A percentile compares a stretch with the other conserved stretches of the same genome.
phyloP scores from a whole-genome alignment of 2,888 invertebrate species.

The Gasteruption jaculator region DNA sequence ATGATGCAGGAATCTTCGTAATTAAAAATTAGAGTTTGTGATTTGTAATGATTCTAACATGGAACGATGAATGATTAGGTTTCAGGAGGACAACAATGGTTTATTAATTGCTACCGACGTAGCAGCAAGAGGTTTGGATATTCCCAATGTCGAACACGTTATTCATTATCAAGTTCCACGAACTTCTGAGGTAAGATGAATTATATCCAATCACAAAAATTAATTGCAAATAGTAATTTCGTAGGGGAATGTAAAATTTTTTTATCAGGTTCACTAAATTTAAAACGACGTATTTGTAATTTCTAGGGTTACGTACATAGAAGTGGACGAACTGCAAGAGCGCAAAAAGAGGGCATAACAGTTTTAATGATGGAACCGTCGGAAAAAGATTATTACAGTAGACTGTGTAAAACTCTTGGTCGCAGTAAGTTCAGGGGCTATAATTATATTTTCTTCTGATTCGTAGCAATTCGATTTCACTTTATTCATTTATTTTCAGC shows the following conservation, averaged over 20 bases:
- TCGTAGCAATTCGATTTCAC: too few relatives aligned
- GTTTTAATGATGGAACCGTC: conserved; percentile 86
- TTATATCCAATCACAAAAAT: background rate
- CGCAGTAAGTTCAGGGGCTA: conserved; percentile 76
- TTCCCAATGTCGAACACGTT: conserved; percentile 89
- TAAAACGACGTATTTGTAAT: conserved; percentile 9
- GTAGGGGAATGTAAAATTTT: background rate
- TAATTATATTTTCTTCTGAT: conserved; percentile 7
- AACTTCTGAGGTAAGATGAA: conserved; percentile 80
- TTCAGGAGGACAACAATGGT: conserved; percentile 66
- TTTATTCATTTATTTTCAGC: conserved; percentile 54
- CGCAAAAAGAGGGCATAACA: conserved; percentile 82
- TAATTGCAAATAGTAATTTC: background rate
- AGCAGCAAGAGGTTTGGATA: conserved; percentile 94
- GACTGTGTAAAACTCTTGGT: conserved; percentile 78
- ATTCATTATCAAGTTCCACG: conserved; percentile 95
- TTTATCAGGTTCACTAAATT: background rate
- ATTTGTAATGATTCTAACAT: conserved; percentile 4
- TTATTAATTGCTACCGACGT: conserved; percentile 93
- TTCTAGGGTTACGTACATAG: conserved; percentile 87
- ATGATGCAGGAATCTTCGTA: conserved; percentile 1
- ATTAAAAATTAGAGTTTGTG: conserved; percentile 1
- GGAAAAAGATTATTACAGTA: conserved; percentile 74
- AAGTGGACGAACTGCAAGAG: conserved; percentile 94
- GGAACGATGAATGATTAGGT: conserved; percentile 51